phyloP scores from a whole-genome alignment of 2,888 invertebrate species.

The Brachycybe producta region DNA sequence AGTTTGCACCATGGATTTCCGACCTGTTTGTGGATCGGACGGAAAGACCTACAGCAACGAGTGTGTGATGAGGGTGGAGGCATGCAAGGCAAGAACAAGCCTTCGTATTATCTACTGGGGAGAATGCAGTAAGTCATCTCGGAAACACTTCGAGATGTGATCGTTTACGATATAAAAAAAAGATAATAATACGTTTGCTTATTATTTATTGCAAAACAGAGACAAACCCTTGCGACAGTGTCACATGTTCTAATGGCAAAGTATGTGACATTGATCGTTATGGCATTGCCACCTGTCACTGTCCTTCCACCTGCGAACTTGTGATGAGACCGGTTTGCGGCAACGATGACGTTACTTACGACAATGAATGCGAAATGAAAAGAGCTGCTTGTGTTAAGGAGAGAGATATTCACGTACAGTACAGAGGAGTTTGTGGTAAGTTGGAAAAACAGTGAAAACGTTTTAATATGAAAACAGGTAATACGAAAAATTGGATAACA shows the following conservation, averaged over 20 bases:
- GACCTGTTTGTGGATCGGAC: constrained; percentile 48
- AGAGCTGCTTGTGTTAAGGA: constrained; percentile 39
- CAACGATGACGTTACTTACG: constrained; percentile 40
- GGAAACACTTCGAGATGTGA: too few species aligned
- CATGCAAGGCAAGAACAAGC: constrained; percentile 58
- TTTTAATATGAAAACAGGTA: too few species aligned
- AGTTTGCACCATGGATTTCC: constrained; percentile 38
- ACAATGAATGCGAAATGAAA: constrained; percentile 39
- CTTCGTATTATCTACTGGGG: constrained; percentile 67
- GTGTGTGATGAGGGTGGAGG: constrained; percentile 62
- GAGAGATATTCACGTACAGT: constrained; percentile 40
- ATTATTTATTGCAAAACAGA: constrained; percentile 39
- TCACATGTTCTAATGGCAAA: constrained; percentile 62
- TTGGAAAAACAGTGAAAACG: too few species aligned
- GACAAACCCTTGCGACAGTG: constrained; percentile 67
- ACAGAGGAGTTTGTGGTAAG: constrained; percentile 54
- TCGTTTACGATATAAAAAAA: too few species aligned
- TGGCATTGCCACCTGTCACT: constrained; percentile 71
- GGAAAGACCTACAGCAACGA: constrained; percentile 49
- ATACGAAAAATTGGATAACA: too few species aligned
- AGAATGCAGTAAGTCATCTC: constrained; percentile 49
- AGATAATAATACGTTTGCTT: neutral
- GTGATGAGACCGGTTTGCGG: constrained; percentile 48
- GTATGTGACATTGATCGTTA: constrained; percentile 67
- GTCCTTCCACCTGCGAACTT: constrained; percentile 62